phyloP scores from a whole-genome alignment of 2,113 vertebrate genomes.

The Macquaria australasica region DNA sequence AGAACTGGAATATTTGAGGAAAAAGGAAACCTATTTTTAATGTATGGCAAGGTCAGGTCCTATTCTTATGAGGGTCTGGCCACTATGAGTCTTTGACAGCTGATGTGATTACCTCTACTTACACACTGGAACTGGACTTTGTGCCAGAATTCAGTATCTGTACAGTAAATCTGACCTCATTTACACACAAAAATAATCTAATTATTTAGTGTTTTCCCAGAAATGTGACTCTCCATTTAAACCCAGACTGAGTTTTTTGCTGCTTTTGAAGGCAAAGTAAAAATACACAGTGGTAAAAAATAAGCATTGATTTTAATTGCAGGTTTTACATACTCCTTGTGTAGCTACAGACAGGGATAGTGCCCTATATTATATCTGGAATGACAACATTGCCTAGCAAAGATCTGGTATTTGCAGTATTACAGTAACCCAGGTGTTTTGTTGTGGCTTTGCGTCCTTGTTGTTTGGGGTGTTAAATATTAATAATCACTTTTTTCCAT shows the following conservation, averaged over 20 bases:
- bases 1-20: neutral
- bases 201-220: neutral
- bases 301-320: neutral
- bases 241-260: neutral
- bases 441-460: neutral
- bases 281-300: neutral
- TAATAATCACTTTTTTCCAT: neutral
- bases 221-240: neutral
- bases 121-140: neutral
- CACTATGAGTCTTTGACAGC: neutral
- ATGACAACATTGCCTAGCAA: neutral
- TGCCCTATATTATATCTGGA: neutral
- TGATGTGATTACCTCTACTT: slow-evolving; percentile 11
- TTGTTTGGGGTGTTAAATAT: neutral
- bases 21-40: neutral
- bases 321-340: slow-evolving; percentile 7
- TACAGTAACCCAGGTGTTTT: neutral
- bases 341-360: slow-evolving; percentile 1
- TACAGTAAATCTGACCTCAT: neutral
- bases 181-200: neutral
- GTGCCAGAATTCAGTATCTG: neutral
- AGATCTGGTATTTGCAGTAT: neutral
- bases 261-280: neutral
- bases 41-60: neutral
- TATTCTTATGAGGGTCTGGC: slow-evolving; percentile 15